phyloP scores from a whole-genome alignment of 2,888 invertebrate genomes.

The Pyrrhia umbra region DNA sequence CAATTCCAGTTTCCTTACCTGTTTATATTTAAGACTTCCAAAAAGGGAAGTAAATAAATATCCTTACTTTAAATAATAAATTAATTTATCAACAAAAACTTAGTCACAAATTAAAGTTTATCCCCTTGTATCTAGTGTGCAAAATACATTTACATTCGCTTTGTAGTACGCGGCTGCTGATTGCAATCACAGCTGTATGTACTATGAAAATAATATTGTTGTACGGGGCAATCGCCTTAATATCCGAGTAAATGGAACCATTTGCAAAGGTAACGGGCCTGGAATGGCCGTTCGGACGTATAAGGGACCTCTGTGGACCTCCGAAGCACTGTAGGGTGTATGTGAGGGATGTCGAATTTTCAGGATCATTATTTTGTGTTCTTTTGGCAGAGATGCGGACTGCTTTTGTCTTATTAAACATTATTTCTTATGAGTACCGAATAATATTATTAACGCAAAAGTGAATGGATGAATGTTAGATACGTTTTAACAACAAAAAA shows the following conservation, averaged over 20 bases:
- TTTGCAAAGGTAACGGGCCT: slow-evolving; percentile 49
- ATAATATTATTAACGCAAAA: too few species aligned
- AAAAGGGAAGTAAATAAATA: too few species aligned
- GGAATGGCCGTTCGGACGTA: slow-evolving; percentile 43
- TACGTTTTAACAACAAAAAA: too few species aligned
- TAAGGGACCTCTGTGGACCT: slow-evolving; percentile 54
- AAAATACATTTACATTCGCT: slow-evolving; percentile 17
- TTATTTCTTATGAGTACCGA: too few species aligned
- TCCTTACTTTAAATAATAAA: background rate
- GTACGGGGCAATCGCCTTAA: slow-evolving; percentile 41
- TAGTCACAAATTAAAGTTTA: slow-evolving; percentile 31
- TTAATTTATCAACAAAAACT: slow-evolving; percentile 18
- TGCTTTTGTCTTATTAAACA: too few species aligned
- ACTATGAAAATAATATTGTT: slow-evolving; percentile 54
- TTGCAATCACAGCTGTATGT: slow-evolving; percentile 41
- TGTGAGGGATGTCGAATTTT: background rate
- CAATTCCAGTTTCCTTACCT: too few species aligned
- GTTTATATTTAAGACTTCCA: background rate
- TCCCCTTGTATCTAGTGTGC: slow-evolving; percentile 14
- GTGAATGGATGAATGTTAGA: too few species aligned
- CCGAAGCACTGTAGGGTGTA: slow-evolving; percentile 41
- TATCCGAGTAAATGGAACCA: slow-evolving; percentile 51
- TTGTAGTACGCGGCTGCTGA: slow-evolving; percentile 20
- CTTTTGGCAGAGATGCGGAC: too few species aligned
- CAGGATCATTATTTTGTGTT: background rate